Evolutionary conservation across 2,888 invertebrate genomes (phyloP).

Genomic region (Aplocera efformata): DNA sequence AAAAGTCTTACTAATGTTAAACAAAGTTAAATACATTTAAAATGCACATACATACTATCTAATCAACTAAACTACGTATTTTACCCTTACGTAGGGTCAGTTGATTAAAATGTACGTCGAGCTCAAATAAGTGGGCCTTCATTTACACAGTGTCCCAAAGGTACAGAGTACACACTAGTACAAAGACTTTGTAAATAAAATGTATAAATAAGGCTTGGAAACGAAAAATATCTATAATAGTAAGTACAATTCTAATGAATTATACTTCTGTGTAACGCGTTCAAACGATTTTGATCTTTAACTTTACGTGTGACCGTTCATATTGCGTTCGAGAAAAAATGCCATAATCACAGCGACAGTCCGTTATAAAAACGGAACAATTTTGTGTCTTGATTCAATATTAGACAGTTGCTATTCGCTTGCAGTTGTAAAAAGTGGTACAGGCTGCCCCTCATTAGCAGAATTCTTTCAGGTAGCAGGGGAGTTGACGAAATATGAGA

Average conservation of each 20-base stretch:
- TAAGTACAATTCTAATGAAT: no score
- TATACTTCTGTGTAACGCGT: slow-evolving; percentile 15
- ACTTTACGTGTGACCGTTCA: no score
- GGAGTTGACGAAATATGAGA: slow-evolving; percentile 33
- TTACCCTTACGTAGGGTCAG: slow-evolving; percentile 34
- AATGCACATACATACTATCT: no score
- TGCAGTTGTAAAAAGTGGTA: neutral
- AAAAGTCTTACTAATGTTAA: no score
- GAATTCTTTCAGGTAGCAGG: slow-evolving; percentile 28
- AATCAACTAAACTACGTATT: slow-evolving; percentile 49
- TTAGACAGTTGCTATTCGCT: no score
- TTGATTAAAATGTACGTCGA: slow-evolving; percentile 58
- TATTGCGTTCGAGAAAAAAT: no score
- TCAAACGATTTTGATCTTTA: no score
- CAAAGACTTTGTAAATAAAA: slow-evolving; percentile 16
- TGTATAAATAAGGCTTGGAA: slow-evolving; percentile 42
- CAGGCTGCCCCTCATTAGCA: slow-evolving; percentile 28
- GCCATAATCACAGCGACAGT: no score
- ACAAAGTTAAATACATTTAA: no score
- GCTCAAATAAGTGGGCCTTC: slow-evolving; percentile 57
- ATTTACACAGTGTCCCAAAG: slow-evolving; percentile 52
- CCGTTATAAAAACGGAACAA: no score
- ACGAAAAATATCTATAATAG: slow-evolving; percentile 11
- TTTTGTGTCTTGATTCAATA: no score
- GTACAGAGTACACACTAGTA: slow-evolving; percentile 15